phyloP scores from a whole-genome alignment of 2,797 vertebrate genomes.

The Epinephelus malabaricus region DNA sequence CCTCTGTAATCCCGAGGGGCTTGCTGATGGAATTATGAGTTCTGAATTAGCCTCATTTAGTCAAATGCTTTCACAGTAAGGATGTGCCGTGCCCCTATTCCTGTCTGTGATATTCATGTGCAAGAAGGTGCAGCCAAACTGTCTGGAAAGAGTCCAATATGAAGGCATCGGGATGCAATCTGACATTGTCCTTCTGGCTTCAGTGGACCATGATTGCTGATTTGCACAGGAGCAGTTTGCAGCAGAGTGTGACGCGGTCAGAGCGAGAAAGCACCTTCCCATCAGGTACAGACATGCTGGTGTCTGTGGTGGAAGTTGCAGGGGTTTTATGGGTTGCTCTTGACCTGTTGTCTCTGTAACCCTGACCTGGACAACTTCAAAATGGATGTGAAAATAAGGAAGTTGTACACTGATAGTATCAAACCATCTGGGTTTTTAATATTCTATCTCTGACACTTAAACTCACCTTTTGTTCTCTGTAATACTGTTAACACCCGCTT shows the following conservation, averaged over 20 bases:
- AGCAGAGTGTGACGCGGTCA: conserved; percentile 26
- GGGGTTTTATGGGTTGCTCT: background rate
- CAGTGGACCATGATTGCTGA: conserved; percentile 57
- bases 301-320: background rate
- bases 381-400: background rate
- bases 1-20: conserved; percentile 10
- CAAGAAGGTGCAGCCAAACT: conserved; percentile 47
- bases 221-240: conserved; percentile 49
- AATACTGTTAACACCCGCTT: background rate
- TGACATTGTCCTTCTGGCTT: conserved; percentile 67
- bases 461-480: conserved; percentile 16
- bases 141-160: conserved; percentile 56
- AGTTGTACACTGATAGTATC: conserved; percentile 6
- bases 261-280: conserved; percentile 19
- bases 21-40: conserved; percentile 29
- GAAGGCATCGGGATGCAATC: conserved; percentile 33
- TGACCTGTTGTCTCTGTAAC: conserved; percentile 1
- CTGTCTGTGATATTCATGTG: conserved; percentile 35
- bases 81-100: conserved; percentile 5
- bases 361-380: background rate
- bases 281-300: conserved; percentile 14
- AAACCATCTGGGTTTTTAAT: conserved; percentile 5
- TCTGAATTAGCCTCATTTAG: conserved; percentile 39
- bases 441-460: conserved; percentile 7
- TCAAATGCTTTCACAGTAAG: conserved; percentile 7